These are phyloP conservation scores for Drosophila nebulosa DNA, from an alignment of 1,140 invertebrate genomes.

Conservation along the genomic window DNA sequence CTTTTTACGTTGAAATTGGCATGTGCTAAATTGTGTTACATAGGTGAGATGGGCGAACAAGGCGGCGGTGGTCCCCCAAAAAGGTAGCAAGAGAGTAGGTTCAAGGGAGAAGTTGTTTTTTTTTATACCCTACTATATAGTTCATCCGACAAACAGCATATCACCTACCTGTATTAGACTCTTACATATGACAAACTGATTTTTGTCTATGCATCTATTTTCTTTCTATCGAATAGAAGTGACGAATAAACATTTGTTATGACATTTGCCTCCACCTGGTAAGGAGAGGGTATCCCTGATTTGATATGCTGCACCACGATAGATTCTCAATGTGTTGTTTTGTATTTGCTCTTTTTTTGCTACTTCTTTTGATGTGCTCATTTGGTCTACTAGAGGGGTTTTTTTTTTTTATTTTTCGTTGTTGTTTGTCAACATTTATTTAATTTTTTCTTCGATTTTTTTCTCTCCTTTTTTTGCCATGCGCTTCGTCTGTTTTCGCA, in stretches of 20 bases:
- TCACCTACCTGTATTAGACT: too few species aligned
- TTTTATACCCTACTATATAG: conserved; percentile 9
- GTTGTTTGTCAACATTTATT: conserved; percentile 41
- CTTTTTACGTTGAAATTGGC: conserved; percentile 47
- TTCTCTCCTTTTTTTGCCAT: conserved; percentile 44
- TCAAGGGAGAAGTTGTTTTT: neutral
- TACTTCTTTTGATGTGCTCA: conserved; percentile 49
- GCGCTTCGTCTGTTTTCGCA: conserved; percentile 58
- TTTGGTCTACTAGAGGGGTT: conserved; percentile 25
- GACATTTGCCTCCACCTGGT: too few species aligned
- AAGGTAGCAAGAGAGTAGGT: neutral
- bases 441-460: conserved; percentile 11
- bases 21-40: conserved; percentile 66
- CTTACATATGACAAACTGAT: too few species aligned
- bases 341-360: conserved; percentile 21
- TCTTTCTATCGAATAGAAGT: too few species aligned
- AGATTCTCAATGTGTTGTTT: conserved; percentile 5
- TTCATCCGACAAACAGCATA: too few species aligned
- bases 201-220: too few species aligned
- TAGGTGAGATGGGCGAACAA: conserved; percentile 10
- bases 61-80: neutral
- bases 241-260: too few species aligned
- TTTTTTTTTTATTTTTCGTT: conserved; percentile 29
- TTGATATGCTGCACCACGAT: too few species aligned
- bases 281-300: too few species aligned